Evolutionary conservation across 2,888 invertebrate species (phyloP), one percentile per base, ranked within the genome.

Genomic region (Andrena dorsata): DNA sequence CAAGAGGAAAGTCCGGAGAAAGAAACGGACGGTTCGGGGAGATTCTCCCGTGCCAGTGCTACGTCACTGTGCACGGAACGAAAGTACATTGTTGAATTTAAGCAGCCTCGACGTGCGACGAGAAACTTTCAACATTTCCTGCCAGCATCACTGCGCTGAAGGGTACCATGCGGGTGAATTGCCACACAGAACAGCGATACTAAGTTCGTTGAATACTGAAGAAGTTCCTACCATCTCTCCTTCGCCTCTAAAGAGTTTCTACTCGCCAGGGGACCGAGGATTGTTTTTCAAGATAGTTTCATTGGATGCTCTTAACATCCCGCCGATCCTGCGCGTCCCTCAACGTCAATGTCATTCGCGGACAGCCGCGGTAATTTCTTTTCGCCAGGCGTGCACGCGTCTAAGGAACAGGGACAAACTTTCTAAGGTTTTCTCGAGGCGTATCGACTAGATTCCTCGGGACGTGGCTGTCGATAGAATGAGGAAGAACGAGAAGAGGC

Each of bases 1-100:
- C 65, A 85, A 80, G 82, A 86, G 71, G 76, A 73, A 79, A 76
- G 65, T 78, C 41, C 20, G 7, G 16, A 51, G 71, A 70, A 75
- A 56, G 61, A 70, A 65, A 53, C 56, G 32, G 16, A 63, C 23
- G 41, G 13, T 61, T 8, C 41, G 35, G 56, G 76, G 63, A 82
- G 76, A 76, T 66, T 82, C 75, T 64, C 71, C 64, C 7, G n/a
- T 28, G 41, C 60, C 26, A 3, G n/a, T 60, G 71, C 56, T 56
- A 49, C 71, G 71, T 71, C 71, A 71, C 61, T 30, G 5, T 8
- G n/a, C 30, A 35, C 61, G 8, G 30, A 80, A 80, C 63, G 80
- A 80, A 80, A 80, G 80, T 80, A 80, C 66, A 20, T 30, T 30
- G 49, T 3, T 65, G 64, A 61, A 79, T 79, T 51, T 60, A 13